Base-by-base conservation (phyloP, 2,888 invertebrate species). In the Drosophila borborema region DNA sequence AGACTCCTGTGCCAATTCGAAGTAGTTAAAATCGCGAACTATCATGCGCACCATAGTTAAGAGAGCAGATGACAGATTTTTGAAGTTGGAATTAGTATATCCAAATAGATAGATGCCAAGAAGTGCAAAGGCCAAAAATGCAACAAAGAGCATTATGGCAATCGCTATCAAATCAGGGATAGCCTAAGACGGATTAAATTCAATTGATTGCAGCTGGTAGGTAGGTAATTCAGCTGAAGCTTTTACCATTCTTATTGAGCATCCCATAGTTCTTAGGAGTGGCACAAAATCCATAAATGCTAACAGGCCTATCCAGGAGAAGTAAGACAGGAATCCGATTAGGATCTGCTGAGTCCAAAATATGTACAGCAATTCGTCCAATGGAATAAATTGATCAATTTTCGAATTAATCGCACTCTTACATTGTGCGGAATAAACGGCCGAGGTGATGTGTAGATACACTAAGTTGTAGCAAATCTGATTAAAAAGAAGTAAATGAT, bases 251-350 rank as follows among this genome's bases (percentile, higher is more conserved):
- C 12, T 6, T 28, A 78, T 14, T 5, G 68, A 36, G 1, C 4
- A 4, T 2, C 49, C 53, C 41, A 76, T 20, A 7, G 38, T 68
- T 9, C 68, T 56, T 7, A 78, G 96, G 3, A 95, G 94, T 95
- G 96, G 95, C 92, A 96, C 96, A 91, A 96, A 95, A 84, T 95
- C 95, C 77, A 96, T 94, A 93, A 95, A 97, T 92, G 96, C 96
- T 91, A 96, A 96, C 48, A 96, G 93, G 93, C 96, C 95, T 58
- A 96, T 94, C 95, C 96, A 96, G 0, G 95, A 94, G 53, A 96
- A 92, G 92, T 96, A 96, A 9, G 95, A 93, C 49, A 94, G 93
- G 14, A 95, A 89, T 1, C 95, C 96, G 60, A 95, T 5, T 92
- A 10, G 94, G 92, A 82, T 94, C 82, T 94, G 94, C 87, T 95